phyloP scores from a whole-genome alignment of 2,113 vertebrate genomes.

The Coreoperca whiteheadi region DNA sequence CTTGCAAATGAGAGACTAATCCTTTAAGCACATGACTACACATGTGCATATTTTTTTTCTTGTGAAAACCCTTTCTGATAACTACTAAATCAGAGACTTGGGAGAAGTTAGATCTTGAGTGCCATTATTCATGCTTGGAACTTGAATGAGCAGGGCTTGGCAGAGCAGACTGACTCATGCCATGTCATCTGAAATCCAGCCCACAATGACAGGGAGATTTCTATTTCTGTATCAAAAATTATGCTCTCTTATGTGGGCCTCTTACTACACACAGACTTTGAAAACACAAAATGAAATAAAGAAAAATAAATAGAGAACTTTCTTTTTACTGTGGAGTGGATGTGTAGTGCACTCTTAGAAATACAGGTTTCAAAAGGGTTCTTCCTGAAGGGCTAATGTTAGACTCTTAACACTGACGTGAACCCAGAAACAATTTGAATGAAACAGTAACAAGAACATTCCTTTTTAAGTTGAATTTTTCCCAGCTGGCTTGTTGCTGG shows the following conservation, averaged over 20 bases:
- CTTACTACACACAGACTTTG: not conserved
- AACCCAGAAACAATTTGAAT: no score
- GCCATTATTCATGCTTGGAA: not conserved
- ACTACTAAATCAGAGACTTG: not conserved
- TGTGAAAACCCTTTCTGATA: not conserved
- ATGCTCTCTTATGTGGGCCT: not conserved
- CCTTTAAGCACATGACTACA: conserved; percentile 54
- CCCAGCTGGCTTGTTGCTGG: no score
- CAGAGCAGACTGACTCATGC: not conserved
- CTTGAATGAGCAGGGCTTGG: not conserved
- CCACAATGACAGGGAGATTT: not conserved
- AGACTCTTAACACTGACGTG: no score
- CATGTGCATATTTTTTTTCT: not conserved
- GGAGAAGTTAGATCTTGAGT: not conserved
- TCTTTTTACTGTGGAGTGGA: no score
- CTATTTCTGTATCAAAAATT: not conserved
- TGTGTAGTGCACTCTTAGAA: no score
- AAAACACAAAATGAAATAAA: not conserved
- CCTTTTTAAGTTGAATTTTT: no score
- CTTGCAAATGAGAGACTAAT: conserved; percentile 44
- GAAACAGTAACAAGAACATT: no score
- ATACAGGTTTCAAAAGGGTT: no score
- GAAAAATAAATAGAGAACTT: no score
- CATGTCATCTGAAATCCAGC: not conserved
- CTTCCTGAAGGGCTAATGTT: no score